Percentiles rank a stretch among this genome's conserved stretches.
phyloP scores from a whole-genome alignment of 2,113 vertebrate species.

The Rhipidura dahli region DNA sequence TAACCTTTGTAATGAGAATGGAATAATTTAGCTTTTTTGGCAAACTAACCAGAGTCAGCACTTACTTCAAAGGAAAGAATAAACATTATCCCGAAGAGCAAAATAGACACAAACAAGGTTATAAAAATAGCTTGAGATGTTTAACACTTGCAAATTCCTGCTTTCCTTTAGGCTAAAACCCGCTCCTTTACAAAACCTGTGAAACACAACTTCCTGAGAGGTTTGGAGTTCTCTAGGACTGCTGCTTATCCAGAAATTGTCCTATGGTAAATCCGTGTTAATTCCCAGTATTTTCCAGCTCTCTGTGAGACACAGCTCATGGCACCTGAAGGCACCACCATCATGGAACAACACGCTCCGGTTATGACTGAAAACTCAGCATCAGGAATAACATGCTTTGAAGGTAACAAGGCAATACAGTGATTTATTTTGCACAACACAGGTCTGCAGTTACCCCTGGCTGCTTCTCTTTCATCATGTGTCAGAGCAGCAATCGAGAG shows the following conservation, averaged over 20 bases:
- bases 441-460: neutral
- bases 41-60: neutral
- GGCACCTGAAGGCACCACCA: neutral
- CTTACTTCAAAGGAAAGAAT: neutral
- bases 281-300: neutral
- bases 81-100: neutral
- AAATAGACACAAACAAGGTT: neutral
- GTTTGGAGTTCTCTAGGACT: neutral
- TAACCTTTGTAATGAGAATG: neutral
- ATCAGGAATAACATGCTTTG: neutral
- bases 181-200: neutral
- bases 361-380: neutral
- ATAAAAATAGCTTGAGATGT: neutral
- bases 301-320: neutral
- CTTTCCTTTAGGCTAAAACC: neutral
- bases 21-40: neutral
- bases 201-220: neutral
- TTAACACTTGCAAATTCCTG: neutral
- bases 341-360: neutral
- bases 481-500: neutral
- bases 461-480: neutral
- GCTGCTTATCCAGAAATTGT: neutral
- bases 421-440: neutral
- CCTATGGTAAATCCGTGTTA: fast-evolving
- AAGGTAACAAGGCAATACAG: neutral